These are phyloP conservation scores for Plestiodon gilberti DNA, from an alignment of 2,113 vertebrate species.

Conservation along the genomic window DNA sequence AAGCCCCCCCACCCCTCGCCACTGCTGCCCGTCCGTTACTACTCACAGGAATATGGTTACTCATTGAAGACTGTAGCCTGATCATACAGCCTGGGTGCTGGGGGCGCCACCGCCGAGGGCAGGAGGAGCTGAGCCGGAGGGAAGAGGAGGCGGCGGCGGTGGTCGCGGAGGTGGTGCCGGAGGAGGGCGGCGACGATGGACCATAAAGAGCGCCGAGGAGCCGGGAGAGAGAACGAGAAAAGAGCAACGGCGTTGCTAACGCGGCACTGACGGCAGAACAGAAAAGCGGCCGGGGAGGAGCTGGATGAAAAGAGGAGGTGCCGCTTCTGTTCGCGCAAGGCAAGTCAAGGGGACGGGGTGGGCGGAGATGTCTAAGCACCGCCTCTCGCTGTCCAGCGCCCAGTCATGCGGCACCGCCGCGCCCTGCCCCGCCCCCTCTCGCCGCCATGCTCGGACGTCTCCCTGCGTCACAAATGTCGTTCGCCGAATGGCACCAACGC, in stretches of 20 bases:
- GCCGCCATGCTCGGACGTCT: neutral
- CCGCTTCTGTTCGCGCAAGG: constrained; percentile 7
- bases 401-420: neutral
- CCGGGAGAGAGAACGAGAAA: no score
- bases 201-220: constrained; percentile 42
- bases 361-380: constrained; percentile 28
- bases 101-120: constrained; percentile 73
- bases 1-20: neutral
- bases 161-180: constrained; percentile 53
- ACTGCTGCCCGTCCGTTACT: neutral
- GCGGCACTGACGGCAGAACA: constrained; percentile 18
- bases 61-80: constrained; percentile 99
- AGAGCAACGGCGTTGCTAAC: neutral
- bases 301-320: constrained; percentile 10
- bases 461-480: constrained; percentile 19
- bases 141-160: constrained; percentile 56
- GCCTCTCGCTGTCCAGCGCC: neutral
- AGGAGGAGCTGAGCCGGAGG: constrained; percentile 59
- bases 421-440: neutral
- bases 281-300: constrained; percentile 5
- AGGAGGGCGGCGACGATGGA: constrained; percentile 41
- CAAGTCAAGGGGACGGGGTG: neutral
- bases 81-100: constrained; percentile 92
- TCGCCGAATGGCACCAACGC: neutral
- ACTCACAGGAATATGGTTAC: constrained; percentile 99